These are phyloP conservation scores for Triplophysa yarkandensis DNA, from an alignment of 2,797 vertebrate genomes.

Conservation along the genomic window DNA sequence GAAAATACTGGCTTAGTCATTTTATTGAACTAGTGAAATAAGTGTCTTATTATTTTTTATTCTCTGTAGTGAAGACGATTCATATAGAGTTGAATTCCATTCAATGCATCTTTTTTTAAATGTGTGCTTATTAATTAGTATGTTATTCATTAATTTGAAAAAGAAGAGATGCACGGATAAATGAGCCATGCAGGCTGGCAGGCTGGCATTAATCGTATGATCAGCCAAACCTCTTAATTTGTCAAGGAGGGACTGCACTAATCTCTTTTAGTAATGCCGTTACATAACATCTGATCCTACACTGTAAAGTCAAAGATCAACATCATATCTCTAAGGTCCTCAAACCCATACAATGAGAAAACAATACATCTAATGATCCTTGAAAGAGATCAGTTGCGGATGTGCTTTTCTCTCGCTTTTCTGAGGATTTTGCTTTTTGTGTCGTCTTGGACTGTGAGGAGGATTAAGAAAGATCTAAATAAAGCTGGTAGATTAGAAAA, in stretches of 20 bases:
- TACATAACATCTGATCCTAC: slow-evolving; percentile 67
- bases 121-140: not conserved
- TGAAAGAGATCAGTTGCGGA: slow-evolving; percentile 8
- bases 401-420: not conserved
- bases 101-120: not conserved
- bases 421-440: slow-evolving; percentile 14
- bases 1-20: slow-evolving; percentile 38
- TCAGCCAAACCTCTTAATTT: slow-evolving; percentile 54
- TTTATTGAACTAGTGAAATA: slow-evolving; percentile 19
- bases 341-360: not conserved
- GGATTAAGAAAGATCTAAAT: slow-evolving; percentile 57
- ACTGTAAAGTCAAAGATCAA: slow-evolving; percentile 50
- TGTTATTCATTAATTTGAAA: no score
- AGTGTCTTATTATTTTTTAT: not conserved
- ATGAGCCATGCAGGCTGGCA: not conserved
- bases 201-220: slow-evolving; percentile 68
- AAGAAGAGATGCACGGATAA: not conserved
- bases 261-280: slow-evolving; percentile 69
- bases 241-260: slow-evolving; percentile 53
- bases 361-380: not conserved
- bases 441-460: slow-evolving; percentile 30
- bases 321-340: slow-evolving; percentile 1
- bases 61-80: not conserved
- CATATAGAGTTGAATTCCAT: not conserved
- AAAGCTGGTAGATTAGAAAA: slow-evolving; percentile 66